phyloP scores from a whole-genome alignment of 2,113 vertebrate genomes.

The Rostratula benghalensis region DNA sequence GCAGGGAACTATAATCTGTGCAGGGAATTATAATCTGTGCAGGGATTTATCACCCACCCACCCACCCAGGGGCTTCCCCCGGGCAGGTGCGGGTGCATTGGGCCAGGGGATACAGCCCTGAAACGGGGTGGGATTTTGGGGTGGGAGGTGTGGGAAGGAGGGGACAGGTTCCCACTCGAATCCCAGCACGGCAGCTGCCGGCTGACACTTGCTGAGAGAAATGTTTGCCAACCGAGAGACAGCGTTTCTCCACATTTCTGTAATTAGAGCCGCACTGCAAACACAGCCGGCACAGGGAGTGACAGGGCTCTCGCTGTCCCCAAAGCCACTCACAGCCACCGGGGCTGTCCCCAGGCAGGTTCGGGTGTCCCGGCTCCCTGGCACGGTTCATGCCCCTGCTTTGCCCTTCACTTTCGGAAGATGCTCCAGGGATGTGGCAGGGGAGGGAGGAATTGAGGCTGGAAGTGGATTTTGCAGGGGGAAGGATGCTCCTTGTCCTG shows the following conservation, averaged over 20 bases:
- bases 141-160: not conserved
- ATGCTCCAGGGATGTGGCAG: not conserved
- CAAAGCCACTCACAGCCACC: not conserved
- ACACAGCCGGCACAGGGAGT: not conserved
- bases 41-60: not conserved
- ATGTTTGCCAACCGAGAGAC: conserved; percentile 10
- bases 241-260: conserved; percentile 17
- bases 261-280: conserved; percentile 40
- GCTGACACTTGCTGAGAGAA: not conserved
- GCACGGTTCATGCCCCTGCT: not conserved
- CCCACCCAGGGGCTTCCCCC: not conserved
- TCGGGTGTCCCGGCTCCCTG: not conserved
- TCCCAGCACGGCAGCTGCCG: not conserved
- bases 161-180: not conserved
- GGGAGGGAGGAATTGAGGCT: not conserved
- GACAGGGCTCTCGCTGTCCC: not conserved
- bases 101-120: not conserved
- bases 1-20: not conserved
- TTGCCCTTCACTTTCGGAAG: not conserved
- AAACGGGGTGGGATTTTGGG: not conserved
- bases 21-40: not conserved
- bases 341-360: not conserved
- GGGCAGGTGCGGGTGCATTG: fast-evolving
- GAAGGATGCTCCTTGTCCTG: not conserved
- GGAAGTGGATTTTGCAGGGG: not conserved